A percentile compares a stretch with the other conserved stretches of the same genome.
Evolutionary conservation across 2,888 invertebrate species (phyloP).

Genomic region (Terebella lapidaria): DNA sequence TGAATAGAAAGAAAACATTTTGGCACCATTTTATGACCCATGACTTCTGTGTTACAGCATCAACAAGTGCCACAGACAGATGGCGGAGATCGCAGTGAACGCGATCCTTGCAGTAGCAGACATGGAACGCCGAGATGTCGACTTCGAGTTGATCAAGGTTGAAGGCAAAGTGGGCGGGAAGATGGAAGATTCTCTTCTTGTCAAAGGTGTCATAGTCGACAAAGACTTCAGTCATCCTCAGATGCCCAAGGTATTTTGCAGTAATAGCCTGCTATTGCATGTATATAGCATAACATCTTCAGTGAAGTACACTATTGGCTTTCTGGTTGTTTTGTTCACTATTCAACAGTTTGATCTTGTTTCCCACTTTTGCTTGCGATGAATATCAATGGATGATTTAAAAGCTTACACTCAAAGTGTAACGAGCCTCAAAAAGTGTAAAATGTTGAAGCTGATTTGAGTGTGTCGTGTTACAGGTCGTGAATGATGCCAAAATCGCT

Average conservation of each 20-base stretch:
- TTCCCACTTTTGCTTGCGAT: too few species aligned
- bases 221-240: slow-evolving; percentile 99
- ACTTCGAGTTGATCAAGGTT: slow-evolving; percentile 98
- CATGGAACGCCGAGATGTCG: slow-evolving; percentile 86
- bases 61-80: slow-evolving; percentile 91
- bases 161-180: slow-evolving; percentile 95
- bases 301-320: background rate
- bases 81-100: slow-evolving; percentile 98
- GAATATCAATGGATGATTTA: too few species aligned
- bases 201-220: slow-evolving; percentile 94
- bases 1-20: too few species aligned
- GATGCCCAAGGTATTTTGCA: slow-evolving; percentile 79
- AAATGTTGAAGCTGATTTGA: too few species aligned
- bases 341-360: background rate
- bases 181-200: slow-evolving; percentile 92
- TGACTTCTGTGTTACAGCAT: too few species aligned
- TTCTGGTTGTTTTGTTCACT: background rate
- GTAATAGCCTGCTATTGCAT: too few species aligned
- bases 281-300: background rate
- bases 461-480: slow-evolving; percentile 56
- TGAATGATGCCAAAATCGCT: slow-evolving; percentile 85
- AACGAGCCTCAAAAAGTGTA: too few species aligned
- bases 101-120: slow-evolving; percentile 96
- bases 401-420: too few species aligned
- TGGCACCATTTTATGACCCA: too few species aligned